Evolutionary conservation across 35 echinoderm and acorn worm genomes (phyloP).

Genomic region (Heliocidaris erythrogramma): DNA sequence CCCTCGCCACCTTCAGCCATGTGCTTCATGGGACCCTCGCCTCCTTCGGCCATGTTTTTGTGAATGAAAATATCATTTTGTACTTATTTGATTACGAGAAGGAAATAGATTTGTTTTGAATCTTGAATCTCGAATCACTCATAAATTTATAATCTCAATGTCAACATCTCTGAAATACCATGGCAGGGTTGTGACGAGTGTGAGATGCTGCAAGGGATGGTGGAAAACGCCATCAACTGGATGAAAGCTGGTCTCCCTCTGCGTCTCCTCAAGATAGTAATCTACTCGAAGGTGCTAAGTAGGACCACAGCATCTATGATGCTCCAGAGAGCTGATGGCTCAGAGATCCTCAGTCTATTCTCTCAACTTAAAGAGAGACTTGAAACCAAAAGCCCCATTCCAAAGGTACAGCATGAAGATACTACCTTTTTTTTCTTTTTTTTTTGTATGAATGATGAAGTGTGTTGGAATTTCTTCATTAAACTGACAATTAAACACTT

Average conservation of each 20-base stretch:
- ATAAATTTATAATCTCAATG: background rate
- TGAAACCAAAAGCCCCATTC: conserved; percentile 6
- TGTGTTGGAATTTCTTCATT: too few relatives aligned
- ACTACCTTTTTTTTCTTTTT: too few relatives aligned
- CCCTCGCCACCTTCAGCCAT: too few relatives aligned
- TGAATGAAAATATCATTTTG: too few relatives aligned
- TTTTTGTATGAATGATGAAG: too few relatives aligned
- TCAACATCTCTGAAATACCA: background rate
- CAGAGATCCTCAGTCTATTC: background rate
- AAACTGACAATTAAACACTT: too few relatives aligned
- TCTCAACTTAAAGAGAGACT: conserved; percentile 29
- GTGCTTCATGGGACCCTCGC: too few relatives aligned
- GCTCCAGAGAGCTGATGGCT: background rate
- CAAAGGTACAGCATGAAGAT: background rate
- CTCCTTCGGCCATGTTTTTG: too few relatives aligned
- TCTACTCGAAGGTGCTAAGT: conserved; percentile 57
- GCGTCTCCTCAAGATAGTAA: conserved; percentile 82
- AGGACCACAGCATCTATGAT: conserved; percentile 9
- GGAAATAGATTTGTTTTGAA: too few relatives aligned
- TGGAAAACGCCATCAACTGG: conserved; percentile 86
- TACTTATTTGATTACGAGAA: too few relatives aligned
- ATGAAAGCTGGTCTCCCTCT: conserved; percentile 98
- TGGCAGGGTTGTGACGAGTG: conserved; percentile 64
- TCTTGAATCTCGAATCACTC: too few relatives aligned
- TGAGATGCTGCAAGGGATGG: conserved; percentile 83